Evolutionary conservation across 2,113 vertebrate genomes (phyloP).

Genomic region (Pterocles orientalis): DNA sequence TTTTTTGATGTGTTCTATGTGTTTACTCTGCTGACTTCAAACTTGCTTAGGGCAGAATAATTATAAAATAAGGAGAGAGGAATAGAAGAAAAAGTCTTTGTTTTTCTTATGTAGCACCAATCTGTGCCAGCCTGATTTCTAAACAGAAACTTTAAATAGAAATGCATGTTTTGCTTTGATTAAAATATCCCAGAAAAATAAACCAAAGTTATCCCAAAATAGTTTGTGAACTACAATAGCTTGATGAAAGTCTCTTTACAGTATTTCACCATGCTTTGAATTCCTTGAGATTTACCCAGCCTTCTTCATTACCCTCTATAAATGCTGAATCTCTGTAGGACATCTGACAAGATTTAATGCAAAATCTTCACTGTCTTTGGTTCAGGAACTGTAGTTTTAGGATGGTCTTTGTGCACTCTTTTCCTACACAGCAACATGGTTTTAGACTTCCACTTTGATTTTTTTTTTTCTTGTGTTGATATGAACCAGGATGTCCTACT

Average conservation of each 20-base stretch:
- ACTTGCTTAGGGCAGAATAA: not conserved
- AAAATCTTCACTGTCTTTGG: not conserved
- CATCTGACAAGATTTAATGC: not conserved
- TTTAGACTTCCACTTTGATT: not conserved
- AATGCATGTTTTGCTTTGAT: not conserved
- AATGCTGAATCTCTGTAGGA: conserved; percentile 43
- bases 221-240: not conserved
- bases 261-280: conserved; percentile 4
- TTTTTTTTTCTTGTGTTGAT: not conserved
- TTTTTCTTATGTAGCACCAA: not conserved
- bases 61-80: conserved; percentile 16
- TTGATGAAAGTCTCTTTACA: not conserved
- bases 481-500: not conserved
- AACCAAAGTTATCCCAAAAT: conserved; percentile 32
- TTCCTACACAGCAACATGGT: not conserved
- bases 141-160: conserved; percentile 39
- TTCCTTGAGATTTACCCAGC: conserved; percentile 4
- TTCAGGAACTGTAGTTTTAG: not conserved
- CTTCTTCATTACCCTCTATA: not conserved
- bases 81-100: conserved; percentile 3
- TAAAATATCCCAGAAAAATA: conserved; percentile 43
- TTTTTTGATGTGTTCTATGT: not conserved
- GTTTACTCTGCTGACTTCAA: not conserved
- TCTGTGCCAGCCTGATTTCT: conserved; percentile 31
- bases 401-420: not conserved